A percentile compares a stretch with the other conserved stretches of the same genome.
These are phyloP conservation scores for Lepidocolaptes lacrymiger DNA, from an alignment of 2,797 vertebrate genomes.

Conservation along the genomic window DNA sequence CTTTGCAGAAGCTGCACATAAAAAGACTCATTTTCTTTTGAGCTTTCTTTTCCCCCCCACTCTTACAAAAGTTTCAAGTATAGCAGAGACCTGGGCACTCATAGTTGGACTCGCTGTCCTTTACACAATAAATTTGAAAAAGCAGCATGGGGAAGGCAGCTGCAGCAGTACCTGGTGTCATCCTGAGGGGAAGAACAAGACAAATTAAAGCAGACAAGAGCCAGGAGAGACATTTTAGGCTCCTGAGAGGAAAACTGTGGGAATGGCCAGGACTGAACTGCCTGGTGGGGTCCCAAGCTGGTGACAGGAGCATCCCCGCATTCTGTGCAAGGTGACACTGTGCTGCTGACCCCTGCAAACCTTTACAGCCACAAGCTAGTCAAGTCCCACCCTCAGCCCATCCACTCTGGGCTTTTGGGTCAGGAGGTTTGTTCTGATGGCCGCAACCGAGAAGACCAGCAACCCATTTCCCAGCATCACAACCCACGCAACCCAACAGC, in stretches of 20 bases:
- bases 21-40: conserved; percentile 48
- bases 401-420: background rate
- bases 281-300: background rate
- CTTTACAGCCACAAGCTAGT: background rate
- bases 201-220: conserved; percentile 27
- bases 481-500: accelerated
- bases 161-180: conserved; percentile 71
- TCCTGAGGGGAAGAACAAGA: conserved; percentile 51
- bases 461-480: background rate
- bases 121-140: conserved; percentile 60
- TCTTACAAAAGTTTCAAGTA: conserved; percentile 64
- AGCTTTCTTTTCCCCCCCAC: background rate
- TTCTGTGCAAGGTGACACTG: background rate
- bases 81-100: conserved; percentile 64
- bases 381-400: background rate
- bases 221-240: background rate
- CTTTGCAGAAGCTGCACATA: conserved; percentile 70
- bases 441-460: background rate
- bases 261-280: background rate
- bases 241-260: background rate
- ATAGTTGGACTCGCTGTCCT: conserved; percentile 55
- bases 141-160: conserved; percentile 62
- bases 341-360: background rate
- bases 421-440: conserved; percentile 8
- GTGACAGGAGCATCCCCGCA: background rate